A percentile compares a stretch with the other conserved stretches of the same genome.
phyloP scores from a whole-genome alignment of 2,797 vertebrate genomes.

The Scyliorhinus canicula region DNA sequence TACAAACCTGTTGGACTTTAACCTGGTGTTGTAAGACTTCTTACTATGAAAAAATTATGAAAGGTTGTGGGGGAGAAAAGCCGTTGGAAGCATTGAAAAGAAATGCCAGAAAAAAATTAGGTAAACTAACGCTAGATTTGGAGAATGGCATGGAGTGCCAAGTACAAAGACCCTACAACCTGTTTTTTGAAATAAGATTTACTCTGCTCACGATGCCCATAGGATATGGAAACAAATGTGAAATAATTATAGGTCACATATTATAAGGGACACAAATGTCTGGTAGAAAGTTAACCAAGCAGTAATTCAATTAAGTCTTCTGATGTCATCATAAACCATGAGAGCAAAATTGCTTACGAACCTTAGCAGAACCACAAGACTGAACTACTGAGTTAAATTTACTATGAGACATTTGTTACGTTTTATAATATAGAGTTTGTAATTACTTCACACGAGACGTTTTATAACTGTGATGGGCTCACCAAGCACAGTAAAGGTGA shows the following conservation, averaged over 20 bases:
- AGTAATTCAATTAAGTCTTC: background rate
- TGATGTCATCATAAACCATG: constrained; percentile 16
- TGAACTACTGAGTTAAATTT: background rate
- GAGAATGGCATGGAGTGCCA: background rate
- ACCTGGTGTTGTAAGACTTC: too few species aligned
- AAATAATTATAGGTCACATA: constrained; percentile 18
- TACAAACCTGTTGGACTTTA: too few species aligned
- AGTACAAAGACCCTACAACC: background rate
- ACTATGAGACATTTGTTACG: background rate
- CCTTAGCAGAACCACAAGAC: constrained; percentile 2
- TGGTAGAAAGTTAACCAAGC: background rate
- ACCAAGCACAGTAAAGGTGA: background rate
- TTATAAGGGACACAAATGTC: constrained; percentile 5
- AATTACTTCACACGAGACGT: background rate
- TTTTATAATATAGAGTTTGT: background rate
- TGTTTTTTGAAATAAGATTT: background rate
- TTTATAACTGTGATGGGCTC: background rate
- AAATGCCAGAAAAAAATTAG: background rate
- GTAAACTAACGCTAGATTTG: background rate
- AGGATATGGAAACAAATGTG: constrained; percentile 14
- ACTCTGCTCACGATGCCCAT: background rate
- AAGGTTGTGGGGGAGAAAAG: background rate
- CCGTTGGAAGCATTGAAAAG: background rate
- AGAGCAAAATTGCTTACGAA: constrained; percentile 1
- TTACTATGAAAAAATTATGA: background rate